Conservation (phyloP, 2,888 invertebrate genomes). For the Erebia aethiops region DNA sequence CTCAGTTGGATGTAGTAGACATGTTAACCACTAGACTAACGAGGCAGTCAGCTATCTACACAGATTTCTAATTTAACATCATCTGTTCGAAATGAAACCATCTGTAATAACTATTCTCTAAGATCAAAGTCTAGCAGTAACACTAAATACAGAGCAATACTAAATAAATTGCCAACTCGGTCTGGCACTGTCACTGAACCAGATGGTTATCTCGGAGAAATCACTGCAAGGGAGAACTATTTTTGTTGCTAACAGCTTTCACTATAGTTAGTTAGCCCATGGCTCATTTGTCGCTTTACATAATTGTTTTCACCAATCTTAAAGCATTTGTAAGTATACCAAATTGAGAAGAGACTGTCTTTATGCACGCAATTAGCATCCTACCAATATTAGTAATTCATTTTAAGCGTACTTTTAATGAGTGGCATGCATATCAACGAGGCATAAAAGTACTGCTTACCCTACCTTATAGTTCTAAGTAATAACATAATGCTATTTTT, state of each 20-base stretch:
- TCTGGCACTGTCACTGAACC: conserved; percentile 59
- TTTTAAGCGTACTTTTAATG: too few species aligned
- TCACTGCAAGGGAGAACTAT: conserved; percentile 59
- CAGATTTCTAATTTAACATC: conserved; percentile 17
- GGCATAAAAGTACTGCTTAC: background rate
- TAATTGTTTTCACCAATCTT: conserved; percentile 15
- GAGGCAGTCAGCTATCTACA: background rate
- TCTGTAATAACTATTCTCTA: conserved; percentile 51
- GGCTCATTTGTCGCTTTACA: conserved; percentile 13
- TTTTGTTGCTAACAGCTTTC: conserved; percentile 64
- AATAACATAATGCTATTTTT: background rate
- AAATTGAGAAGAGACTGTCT: too few species aligned
- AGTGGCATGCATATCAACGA: too few species aligned
- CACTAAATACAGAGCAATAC: conserved; percentile 31
- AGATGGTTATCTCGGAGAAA: conserved; percentile 69
- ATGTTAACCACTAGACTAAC: too few species aligned
- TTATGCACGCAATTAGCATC: background rate
- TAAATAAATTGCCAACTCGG: conserved; percentile 64
- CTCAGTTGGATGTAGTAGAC: too few species aligned
- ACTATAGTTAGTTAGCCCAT: conserved; percentile 48
- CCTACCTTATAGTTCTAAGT: background rate
- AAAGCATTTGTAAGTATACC: too few species aligned
- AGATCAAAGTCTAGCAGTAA: conserved; percentile 58
- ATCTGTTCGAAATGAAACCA: conserved; percentile 50
- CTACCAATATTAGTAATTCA: background rate